phyloP scores from a whole-genome alignment of 1,140 invertebrate species.

The Leptopilina boulardi region DNA sequence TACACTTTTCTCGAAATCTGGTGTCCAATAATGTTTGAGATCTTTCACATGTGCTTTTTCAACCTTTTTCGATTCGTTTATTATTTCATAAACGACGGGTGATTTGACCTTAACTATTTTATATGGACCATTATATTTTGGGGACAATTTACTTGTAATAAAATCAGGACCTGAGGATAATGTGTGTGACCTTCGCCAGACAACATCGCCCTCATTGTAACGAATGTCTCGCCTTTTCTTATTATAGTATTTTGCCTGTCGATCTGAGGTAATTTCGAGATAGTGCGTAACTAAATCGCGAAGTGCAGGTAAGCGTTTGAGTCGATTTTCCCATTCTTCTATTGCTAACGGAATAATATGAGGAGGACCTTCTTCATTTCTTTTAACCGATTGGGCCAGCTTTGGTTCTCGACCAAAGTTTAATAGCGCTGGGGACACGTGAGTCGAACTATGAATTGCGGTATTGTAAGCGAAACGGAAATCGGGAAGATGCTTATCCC shows the following conservation, averaged over 20 bases:
- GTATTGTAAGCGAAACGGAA: neutral
- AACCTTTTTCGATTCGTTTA: neutral
- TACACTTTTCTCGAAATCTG: too few relatives aligned
- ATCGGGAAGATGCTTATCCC: neutral
- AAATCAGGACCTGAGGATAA: neutral
- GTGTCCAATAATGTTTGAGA: too few relatives aligned
- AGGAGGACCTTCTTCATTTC: neutral
- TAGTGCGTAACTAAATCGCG: neutral
- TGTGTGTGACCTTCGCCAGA: neutral
- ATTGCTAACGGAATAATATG: neutral
- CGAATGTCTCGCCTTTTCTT: neutral
- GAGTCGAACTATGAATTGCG: neutral
- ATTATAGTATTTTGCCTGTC: conserved; percentile 7
- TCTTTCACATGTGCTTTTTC: neutral
- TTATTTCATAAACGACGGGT: neutral
- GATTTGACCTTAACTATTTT: neutral
- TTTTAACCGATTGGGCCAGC: neutral
- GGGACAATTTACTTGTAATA: neutral
- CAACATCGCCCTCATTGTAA: neutral
- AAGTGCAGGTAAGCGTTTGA: neutral
- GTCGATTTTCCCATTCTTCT: neutral
- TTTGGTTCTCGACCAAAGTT: neutral
- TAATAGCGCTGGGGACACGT: neutral
- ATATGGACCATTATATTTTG: neutral
- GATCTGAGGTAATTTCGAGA: neutral